A percentile compares a stretch with the other conserved stretches of the same genome.
These are phyloP conservation scores for Hydrophis major DNA, from an alignment of 2,797 vertebrate species.

Conservation along the genomic window DNA sequence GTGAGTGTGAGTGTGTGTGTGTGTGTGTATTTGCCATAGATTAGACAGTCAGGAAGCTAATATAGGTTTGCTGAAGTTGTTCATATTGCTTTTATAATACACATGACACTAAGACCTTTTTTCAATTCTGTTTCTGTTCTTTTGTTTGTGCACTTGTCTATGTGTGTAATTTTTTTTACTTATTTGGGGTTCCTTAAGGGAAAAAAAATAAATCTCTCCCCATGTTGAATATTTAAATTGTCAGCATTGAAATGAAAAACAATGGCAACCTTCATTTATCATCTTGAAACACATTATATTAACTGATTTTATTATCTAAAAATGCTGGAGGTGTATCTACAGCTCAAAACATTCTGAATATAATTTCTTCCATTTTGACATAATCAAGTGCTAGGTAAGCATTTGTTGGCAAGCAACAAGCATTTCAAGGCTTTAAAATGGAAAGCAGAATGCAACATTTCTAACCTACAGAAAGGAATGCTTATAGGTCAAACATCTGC, in stretches of 20 bases:
- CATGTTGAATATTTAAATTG: background rate
- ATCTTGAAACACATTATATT: background rate
- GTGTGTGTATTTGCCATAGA: too few species aligned
- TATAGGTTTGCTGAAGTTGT: background rate
- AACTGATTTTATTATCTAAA: background rate
- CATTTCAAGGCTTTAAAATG: background rate
- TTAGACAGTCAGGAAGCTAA: background rate
- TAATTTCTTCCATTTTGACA: background rate
- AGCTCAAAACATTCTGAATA: background rate
- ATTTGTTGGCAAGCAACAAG: background rate
- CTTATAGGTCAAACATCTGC: background rate
- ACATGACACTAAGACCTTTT: background rate
- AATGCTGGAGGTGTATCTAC: background rate
- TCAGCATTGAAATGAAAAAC: background rate
- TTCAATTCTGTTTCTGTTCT: background rate
- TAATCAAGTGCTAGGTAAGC: background rate
- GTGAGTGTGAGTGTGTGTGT: too few species aligned
- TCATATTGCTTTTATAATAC: rapidly evolving
- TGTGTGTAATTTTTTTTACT: background rate
- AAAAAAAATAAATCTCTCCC: background rate
- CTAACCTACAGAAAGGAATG: rapidly evolving
- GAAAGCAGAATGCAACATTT: background rate
- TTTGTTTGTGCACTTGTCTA: background rate
- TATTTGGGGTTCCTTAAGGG: background rate
- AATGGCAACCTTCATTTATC: background rate